These are phyloP conservation scores for Mus caroli DNA, from an alignment of 2,797 vertebrate species.

Conservation along the genomic window DNA sequence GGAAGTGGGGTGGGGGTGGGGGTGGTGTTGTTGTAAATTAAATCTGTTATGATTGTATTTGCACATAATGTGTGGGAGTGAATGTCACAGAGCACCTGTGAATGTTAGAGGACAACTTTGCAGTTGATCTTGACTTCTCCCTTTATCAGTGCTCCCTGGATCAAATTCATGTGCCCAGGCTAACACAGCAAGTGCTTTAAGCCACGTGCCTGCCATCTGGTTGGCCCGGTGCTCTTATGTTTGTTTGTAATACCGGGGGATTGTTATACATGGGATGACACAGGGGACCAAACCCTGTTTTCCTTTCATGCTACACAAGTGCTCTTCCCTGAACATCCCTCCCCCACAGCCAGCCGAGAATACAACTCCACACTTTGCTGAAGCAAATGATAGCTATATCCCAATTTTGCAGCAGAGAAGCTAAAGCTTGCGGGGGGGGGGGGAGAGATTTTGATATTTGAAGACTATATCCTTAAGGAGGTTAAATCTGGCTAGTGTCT, in stretches of 20 bases:
- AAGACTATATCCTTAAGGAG: background rate
- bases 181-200: background rate
- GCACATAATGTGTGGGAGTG: background rate
- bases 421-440: background rate
- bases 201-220: background rate
- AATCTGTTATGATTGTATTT: background rate
- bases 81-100: no score
- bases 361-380: background rate
- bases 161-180: background rate
- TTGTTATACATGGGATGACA: background rate
- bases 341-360: background rate
- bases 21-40: background rate
- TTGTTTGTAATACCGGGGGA: background rate
- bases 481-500: constrained; percentile 21
- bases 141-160: no score
- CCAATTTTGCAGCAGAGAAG: background rate
- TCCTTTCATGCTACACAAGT: background rate
- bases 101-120: background rate
- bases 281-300: background rate
- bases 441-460: background rate
- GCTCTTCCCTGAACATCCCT: no score
- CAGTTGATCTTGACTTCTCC: background rate
- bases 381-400: background rate
- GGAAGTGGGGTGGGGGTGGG: fast-evolving
- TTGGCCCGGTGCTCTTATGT: no score